A percentile compares a stretch with the other conserved stretches of the same genome.
Evolutionary conservation across 2,113 vertebrate species (phyloP).

Genomic region (Leuciscus idus): DNA sequence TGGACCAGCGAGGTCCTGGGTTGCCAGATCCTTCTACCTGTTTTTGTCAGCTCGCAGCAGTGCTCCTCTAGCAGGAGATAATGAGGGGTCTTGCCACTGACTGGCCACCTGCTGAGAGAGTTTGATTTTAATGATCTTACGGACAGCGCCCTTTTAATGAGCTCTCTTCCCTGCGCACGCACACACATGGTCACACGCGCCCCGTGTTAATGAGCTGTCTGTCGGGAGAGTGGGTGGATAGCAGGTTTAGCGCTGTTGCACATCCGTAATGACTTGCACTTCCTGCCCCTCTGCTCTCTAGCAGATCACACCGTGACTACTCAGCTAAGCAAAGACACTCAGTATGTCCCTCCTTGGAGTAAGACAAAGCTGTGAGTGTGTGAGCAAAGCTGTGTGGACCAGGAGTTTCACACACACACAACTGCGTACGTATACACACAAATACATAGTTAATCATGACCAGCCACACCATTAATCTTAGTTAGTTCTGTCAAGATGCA

Average conservation of each 20-base stretch:
- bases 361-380: conserved; percentile 19
- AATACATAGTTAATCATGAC: conserved; percentile 9
- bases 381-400: background rate
- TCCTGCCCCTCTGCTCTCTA: conserved; percentile 33
- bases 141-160: conserved; percentile 37
- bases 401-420: background rate
- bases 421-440: background rate
- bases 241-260: conserved; percentile 33
- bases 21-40: background rate
- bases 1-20: background rate
- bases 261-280: conserved; percentile 42
- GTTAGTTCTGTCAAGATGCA: conserved; percentile 32
- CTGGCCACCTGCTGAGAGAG: conserved; percentile 26
- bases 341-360: conserved; percentile 7
- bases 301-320: conserved; percentile 14
- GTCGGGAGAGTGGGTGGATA: conserved; percentile 16
- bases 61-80: conserved; percentile 2
- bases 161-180: background rate
- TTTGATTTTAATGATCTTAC: conserved; percentile 54
- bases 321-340: conserved; percentile 19
- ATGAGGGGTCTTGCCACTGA: conserved; percentile 32
- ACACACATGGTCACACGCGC: background rate
- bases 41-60: conserved; percentile 4
- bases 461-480: conserved; percentile 39
- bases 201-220: conserved; percentile 32